phyloP scores from a whole-genome alignment of 2,113 vertebrate genomes.

The Mirza zaza region DNA sequence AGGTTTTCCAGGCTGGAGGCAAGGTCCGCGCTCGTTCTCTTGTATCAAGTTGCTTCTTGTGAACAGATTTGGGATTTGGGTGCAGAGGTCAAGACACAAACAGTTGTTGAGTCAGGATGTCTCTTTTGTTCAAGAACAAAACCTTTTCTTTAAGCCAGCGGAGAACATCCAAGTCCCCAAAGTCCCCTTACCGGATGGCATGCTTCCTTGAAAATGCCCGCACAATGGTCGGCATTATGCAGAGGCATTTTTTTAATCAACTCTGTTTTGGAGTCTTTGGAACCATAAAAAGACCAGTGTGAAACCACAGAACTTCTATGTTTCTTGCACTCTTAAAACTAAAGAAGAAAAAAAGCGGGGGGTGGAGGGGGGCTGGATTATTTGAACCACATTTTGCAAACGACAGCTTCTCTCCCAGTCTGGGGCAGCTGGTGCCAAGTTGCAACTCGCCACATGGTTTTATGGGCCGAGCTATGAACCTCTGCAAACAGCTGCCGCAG shows the following conservation, averaged over 20 bases:
- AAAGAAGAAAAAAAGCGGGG: conserved; percentile 55
- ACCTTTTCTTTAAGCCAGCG: neutral
- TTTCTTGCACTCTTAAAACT: conserved; percentile 77
- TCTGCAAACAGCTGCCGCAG: conserved; percentile 77
- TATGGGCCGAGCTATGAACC: conserved; percentile 79
- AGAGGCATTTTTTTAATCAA: conserved; percentile 77
- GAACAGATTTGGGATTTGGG: neutral
- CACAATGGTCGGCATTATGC: conserved; percentile 70
- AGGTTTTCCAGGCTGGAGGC: neutral
- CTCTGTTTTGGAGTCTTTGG: conserved; percentile 81
- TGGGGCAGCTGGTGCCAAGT: conserved; percentile 73
- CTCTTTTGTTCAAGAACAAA: conserved; percentile 49
- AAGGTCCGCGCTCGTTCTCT: accelerated
- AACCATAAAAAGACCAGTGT: conserved; percentile 83
- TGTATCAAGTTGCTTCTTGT: neutral
- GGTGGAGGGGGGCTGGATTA: conserved; percentile 42
- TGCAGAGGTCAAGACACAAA: neutral
- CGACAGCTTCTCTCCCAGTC: conserved; percentile 74
- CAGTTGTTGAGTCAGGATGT: neutral
- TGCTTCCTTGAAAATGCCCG: conserved; percentile 55
- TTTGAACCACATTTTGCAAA: conserved; percentile 83
- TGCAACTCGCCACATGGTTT: conserved; percentile 77
- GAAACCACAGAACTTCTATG: conserved; percentile 83
- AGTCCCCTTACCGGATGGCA: neutral
- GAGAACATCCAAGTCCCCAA: neutral